A percentile compares a stretch with the other conserved stretches of the same genome.
Evolutionary conservation across 2,888 invertebrate species (phyloP).

Genomic region (Pegoplata infirma): DNA sequence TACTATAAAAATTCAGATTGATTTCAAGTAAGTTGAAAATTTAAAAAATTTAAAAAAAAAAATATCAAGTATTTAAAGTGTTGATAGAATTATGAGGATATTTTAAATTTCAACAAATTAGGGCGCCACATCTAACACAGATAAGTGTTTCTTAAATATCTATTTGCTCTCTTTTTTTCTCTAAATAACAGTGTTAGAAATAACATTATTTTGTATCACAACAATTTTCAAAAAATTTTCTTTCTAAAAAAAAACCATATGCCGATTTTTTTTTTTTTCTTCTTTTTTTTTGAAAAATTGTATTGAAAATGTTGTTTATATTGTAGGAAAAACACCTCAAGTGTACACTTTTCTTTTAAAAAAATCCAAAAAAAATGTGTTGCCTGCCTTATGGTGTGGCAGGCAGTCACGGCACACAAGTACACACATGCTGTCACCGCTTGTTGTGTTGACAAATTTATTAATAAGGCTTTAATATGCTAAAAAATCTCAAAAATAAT

Average conservation of each 20-base stretch:
- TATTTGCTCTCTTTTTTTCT: neutral
- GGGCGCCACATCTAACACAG: conserved; percentile 55
- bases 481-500: conserved; percentile 54
- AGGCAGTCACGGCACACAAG: too few relatives aligned
- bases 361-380: too few relatives aligned
- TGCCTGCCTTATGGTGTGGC: conserved; percentile 1
- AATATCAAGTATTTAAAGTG: conserved; percentile 49
- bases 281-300: neutral
- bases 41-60: neutral
- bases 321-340: conserved; percentile 17
- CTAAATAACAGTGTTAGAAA: conserved; percentile 25
- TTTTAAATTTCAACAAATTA: conserved; percentile 48
- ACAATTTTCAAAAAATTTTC: neutral
- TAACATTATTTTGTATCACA: conserved; percentile 1
- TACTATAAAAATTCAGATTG: neutral
- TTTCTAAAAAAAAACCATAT: conserved; percentile 50
- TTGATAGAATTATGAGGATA: conserved; percentile 50
- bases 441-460: conserved; percentile 76
- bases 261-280: neutral
- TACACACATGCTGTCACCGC: conserved; percentile 68
- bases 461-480: conserved; percentile 75
- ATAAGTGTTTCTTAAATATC: conserved; percentile 29
- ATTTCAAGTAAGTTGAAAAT: neutral
- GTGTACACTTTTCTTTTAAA: neutral
- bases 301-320: neutral